Conservation (phyloP, 2,888 invertebrate genomes). For the Tetranychus truncatus region DNA sequence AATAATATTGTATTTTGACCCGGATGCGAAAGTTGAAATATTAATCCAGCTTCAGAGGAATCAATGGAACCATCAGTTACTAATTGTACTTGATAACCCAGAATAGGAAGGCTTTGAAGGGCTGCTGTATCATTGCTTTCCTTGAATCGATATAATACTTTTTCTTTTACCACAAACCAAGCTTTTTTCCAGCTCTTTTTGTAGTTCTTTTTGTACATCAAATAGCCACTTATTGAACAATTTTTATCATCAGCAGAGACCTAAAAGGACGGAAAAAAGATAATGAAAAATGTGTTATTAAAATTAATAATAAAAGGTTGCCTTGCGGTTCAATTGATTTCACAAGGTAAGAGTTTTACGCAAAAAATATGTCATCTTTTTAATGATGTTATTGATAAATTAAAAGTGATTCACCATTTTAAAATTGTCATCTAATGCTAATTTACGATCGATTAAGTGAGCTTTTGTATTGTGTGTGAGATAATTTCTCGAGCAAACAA, state of each 20-base stretch:
- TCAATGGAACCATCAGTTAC: constrained; percentile 30
- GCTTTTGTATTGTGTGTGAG: too few relatives aligned
- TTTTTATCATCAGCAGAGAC: constrained; percentile 39
- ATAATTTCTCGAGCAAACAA: too few relatives aligned
- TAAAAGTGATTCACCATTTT: too few relatives aligned
- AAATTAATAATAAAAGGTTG: too few relatives aligned
- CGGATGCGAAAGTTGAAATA: constrained; percentile 37
- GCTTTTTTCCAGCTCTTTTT: constrained; percentile 27
- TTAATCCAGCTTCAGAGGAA: constrained; percentile 34
- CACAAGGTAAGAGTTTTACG: too few relatives aligned
- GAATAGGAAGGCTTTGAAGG: constrained; percentile 37
- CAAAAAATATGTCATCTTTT: too few relatives aligned
- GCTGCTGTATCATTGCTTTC: constrained; percentile 42
- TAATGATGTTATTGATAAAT: constrained; percentile 2
- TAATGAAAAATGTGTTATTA: background rate
- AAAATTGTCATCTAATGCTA: too few relatives aligned
- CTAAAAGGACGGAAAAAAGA: constrained; percentile 28
- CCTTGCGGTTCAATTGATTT: too few relatives aligned
- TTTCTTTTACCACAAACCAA: constrained; percentile 43
- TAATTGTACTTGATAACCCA: constrained; percentile 37
- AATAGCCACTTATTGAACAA: constrained; percentile 39
- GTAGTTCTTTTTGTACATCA: background rate
- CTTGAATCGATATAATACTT: constrained; percentile 38
- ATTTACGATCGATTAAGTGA: too few relatives aligned
- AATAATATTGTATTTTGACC: constrained; percentile 37